A percentile compares a stretch with the other conserved stretches of the same genome.
Evolutionary conservation across 1,140 invertebrate species (phyloP).

Genomic region (Drosophila arawakana): DNA sequence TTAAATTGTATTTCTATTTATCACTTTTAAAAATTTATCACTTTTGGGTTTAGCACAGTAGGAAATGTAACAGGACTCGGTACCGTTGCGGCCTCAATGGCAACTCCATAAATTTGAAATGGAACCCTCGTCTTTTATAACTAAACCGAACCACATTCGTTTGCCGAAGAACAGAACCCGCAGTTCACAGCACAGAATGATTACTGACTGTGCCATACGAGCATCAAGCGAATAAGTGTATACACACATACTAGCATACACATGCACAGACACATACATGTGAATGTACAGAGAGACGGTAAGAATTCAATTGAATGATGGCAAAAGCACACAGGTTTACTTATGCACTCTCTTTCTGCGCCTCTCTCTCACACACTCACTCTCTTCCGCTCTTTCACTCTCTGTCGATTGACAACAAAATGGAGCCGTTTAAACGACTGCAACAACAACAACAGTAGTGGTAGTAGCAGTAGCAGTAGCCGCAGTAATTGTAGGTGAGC

Average conservation of each 20-base stretch:
- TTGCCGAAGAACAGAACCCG: conserved; percentile 69
- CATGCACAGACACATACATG: conserved; percentile 25
- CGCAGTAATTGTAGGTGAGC: conserved; percentile 6
- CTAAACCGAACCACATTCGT: conserved; percentile 39
- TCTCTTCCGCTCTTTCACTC: conserved; percentile 1
- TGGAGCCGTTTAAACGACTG: conserved; percentile 48
- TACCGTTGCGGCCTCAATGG: conserved; percentile 56
- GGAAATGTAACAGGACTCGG: conserved; percentile 54
- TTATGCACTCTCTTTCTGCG: conserved; percentile 29
- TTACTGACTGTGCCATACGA: conserved; percentile 69
- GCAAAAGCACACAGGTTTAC: conserved; percentile 58
- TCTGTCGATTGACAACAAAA: conserved; percentile 45
- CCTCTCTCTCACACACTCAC: neutral
- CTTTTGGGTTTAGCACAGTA: conserved; percentile 16
- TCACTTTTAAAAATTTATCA: conserved; percentile 14
- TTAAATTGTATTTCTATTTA: conserved; percentile 6
- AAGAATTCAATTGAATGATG: conserved; percentile 69
- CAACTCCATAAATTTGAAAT: conserved; percentile 67
- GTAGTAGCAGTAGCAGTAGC: conserved; percentile 11
- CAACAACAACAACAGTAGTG: conserved; percentile 21
- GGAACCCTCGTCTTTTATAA: conserved; percentile 70
- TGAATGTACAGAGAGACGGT: conserved; percentile 33
- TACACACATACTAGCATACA: conserved; percentile 36
- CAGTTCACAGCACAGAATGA: conserved; percentile 76
- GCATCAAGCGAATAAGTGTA: conserved; percentile 66